These are phyloP conservation scores for Eriosoma lanigerum DNA, from an alignment of 1,140 invertebrate genomes.

Conservation along the genomic window DNA sequence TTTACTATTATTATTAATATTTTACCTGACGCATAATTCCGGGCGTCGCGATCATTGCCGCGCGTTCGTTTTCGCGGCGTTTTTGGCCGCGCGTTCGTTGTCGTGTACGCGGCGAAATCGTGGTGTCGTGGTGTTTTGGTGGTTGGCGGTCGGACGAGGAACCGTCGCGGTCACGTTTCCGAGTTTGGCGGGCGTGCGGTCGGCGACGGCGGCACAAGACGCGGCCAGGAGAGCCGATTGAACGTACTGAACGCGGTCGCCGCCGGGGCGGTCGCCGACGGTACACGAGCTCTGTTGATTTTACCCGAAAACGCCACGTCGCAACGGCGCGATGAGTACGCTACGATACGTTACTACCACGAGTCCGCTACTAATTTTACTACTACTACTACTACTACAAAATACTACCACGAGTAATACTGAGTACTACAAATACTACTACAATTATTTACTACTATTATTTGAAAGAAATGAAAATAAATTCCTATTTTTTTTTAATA, in stretches of 20 bases:
- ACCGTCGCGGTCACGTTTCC: not conserved
- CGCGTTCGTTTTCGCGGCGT: not conserved
- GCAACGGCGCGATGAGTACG: not conserved
- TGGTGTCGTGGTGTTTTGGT: not conserved
- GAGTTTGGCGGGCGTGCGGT: not conserved
- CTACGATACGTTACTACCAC: not conserved
- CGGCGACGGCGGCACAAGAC: conserved; percentile 26
- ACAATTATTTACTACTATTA: too few species aligned
- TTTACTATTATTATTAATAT: not conserved
- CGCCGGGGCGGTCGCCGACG: not conserved
- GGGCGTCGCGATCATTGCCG: conserved; percentile 38
- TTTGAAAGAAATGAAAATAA: too few species aligned
- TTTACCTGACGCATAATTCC: conserved; percentile 40
- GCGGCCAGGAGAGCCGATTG: conserved; percentile 48
- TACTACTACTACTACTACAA: too few species aligned
- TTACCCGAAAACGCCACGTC: not conserved
- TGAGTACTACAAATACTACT: too few species aligned
- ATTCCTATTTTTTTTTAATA: too few species aligned
- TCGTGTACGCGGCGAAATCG: not conserved
- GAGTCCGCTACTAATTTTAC: not conserved
- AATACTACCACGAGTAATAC: too few species aligned
- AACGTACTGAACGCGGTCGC: conserved; percentile 36
- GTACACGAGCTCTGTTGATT: conserved; percentile 26
- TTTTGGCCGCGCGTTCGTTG: not conserved
- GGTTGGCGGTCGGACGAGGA: not conserved